A percentile compares a stretch with the other conserved stretches of the same genome.
These are phyloP conservation scores for Fragum whitleyi DNA, from an alignment of 2,888 invertebrate species.

Conservation along the genomic window DNA sequence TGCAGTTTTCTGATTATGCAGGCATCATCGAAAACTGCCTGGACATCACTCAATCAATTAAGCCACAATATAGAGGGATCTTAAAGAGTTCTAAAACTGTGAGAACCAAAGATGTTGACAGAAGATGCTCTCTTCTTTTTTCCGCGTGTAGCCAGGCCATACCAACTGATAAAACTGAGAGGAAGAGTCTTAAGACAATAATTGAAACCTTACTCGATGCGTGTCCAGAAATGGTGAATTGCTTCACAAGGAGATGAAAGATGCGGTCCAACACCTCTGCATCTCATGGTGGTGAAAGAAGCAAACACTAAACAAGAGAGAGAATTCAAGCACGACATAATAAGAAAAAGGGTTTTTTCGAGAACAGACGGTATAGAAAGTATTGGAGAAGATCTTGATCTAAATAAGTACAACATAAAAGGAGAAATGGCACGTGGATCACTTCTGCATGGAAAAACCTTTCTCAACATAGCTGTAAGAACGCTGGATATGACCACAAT, in stretches of 20 bases:
- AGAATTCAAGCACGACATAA: neutral
- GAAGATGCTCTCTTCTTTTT: neutral
- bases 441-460: neutral
- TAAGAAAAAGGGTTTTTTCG: neutral
- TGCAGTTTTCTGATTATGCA: neutral
- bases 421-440: neutral
- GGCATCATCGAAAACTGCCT: neutral
- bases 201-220: neutral
- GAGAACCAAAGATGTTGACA: neutral
- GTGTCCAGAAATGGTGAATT: neutral
- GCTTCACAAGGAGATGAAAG: neutral
- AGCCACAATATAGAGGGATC: too few relatives aligned
- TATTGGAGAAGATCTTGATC: neutral
- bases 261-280: constrained; percentile 12
- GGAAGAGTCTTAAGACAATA: neutral
- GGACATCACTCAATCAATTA: too few relatives aligned
- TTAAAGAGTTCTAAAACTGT: too few relatives aligned
- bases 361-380: too few relatives aligned
- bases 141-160: neutral
- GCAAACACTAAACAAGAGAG: neutral
- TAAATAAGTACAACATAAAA: neutral
- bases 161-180: neutral
- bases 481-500: neutral
- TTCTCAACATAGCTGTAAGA: neutral
- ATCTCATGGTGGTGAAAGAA: constrained; percentile 28